These are phyloP conservation scores for Apus apus DNA, from an alignment of 2,113 vertebrate species.

Conservation along the genomic window DNA sequence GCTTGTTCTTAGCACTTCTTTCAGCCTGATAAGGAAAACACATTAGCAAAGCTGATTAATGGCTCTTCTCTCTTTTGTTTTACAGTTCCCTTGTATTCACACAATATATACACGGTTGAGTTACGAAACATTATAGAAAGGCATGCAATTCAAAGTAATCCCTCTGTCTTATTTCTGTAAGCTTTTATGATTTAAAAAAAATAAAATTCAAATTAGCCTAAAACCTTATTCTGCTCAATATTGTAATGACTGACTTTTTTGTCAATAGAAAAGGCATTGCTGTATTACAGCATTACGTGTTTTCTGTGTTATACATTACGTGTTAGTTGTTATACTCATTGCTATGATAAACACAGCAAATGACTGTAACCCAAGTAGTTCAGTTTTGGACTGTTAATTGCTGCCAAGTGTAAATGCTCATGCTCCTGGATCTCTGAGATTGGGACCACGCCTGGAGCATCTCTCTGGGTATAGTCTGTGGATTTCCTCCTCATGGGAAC, in stretches of 20 bases:
- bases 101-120: background rate
- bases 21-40: slow-evolving; percentile 35
- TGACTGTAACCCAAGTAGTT: background rate
- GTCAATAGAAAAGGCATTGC: background rate
- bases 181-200: background rate
- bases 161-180: background rate
- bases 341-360: background rate
- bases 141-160: background rate
- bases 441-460: background rate
- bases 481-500: background rate
- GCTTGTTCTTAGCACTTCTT: background rate
- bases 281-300: background rate
- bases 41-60: slow-evolving; percentile 28
- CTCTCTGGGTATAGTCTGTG: background rate
- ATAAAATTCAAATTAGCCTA: background rate
- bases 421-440: background rate
- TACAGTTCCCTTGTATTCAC: background rate
- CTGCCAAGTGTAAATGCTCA: background rate
- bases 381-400: background rate
- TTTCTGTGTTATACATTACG: too few relatives aligned
- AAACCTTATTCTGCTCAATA: background rate
- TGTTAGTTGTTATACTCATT: background rate
- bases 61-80: background rate
- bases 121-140: background rate
- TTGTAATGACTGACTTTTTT: background rate